phyloP scores from a whole-genome alignment of 2,888 invertebrate genomes.

The Hydrotaea cyrtoneurina region DNA sequence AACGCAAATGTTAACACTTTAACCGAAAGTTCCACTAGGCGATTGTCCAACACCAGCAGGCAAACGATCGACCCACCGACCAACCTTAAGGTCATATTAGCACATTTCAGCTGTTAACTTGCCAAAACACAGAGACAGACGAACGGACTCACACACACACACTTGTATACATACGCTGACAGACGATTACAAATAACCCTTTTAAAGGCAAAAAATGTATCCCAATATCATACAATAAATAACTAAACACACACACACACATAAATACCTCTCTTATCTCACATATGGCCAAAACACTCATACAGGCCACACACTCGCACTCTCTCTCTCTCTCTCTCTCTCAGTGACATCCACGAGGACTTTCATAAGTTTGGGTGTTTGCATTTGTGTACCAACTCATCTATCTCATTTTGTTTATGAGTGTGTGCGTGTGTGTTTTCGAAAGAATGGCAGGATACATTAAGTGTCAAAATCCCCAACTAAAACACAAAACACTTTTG shows the following conservation, averaged over 20 bases:
- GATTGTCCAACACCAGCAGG: too few species aligned
- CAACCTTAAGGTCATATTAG: conserved; percentile 56
- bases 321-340: too few species aligned
- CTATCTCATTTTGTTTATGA: not conserved
- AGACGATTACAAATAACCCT: conserved; percentile 22
- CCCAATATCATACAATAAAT: conserved; percentile 15
- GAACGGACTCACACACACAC: not conserved
- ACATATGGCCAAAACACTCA: not conserved
- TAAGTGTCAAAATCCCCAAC: conserved; percentile 63
- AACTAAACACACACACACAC: not conserved
- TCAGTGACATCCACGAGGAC: not conserved
- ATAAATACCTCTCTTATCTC: not conserved
- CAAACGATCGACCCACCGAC: conserved; percentile 3
- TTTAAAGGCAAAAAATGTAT: not conserved
- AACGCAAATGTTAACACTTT: conserved; percentile 52
- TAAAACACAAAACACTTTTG: conserved; percentile 41
- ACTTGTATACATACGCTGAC: too few species aligned
- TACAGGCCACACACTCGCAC: not conserved
- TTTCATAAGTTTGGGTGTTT: not conserved
- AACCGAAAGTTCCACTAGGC: not conserved
- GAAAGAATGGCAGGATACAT: not conserved
- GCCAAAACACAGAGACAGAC: conserved; percentile 36
- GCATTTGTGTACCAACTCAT: conserved; percentile 6
- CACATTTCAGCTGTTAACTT: conserved; percentile 63
- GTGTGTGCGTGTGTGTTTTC: not conserved